These are phyloP conservation scores for Ceratitis capitata DNA, from an alignment of 1,140 invertebrate species.

Conservation along the genomic window DNA sequence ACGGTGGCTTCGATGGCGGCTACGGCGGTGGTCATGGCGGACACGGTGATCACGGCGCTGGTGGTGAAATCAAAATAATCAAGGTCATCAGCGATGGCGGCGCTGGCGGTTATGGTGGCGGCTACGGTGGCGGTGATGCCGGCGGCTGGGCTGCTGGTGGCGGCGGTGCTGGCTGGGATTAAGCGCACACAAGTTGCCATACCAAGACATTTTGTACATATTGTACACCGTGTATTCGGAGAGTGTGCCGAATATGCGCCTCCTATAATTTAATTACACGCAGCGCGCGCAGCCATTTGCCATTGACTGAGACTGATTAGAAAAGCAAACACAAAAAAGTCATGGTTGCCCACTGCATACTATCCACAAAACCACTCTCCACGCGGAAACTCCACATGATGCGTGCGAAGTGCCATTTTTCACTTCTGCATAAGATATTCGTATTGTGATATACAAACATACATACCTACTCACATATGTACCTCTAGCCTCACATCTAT, in stretches of 20 bases:
- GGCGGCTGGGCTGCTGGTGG: constrained; percentile 39
- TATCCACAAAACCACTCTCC: neutral
- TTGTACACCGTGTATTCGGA: constrained; percentile 28
- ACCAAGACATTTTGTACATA: neutral
- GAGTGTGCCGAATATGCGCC: too few relatives aligned
- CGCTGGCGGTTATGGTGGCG: constrained; percentile 42
- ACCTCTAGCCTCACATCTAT: neutral
- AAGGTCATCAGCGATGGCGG: constrained; percentile 50
- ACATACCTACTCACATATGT: neutral
- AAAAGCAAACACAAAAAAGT: too few relatives aligned
- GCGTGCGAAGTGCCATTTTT: constrained; percentile 35
- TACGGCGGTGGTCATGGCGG: neutral
- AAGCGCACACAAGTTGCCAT: constrained; percentile 4
- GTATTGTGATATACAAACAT: constrained; percentile 23
- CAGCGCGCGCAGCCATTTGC: neutral
- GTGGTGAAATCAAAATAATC: constrained; percentile 47
- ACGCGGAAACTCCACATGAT: neutral
- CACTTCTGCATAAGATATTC: neutral
- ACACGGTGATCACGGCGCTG: neutral
- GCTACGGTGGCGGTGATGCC: constrained; percentile 42
- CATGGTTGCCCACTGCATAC: neutral
- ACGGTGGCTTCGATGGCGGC: constrained; percentile 1
- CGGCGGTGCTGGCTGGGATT: constrained; percentile 42
- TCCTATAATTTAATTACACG: neutral
- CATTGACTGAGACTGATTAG: constrained; percentile 12